Evolutionary conservation across 2,888 invertebrate genomes (phyloP), one percentile per base, ranked within the genome.

Genomic region (Stenotaenia linearis): DNA sequence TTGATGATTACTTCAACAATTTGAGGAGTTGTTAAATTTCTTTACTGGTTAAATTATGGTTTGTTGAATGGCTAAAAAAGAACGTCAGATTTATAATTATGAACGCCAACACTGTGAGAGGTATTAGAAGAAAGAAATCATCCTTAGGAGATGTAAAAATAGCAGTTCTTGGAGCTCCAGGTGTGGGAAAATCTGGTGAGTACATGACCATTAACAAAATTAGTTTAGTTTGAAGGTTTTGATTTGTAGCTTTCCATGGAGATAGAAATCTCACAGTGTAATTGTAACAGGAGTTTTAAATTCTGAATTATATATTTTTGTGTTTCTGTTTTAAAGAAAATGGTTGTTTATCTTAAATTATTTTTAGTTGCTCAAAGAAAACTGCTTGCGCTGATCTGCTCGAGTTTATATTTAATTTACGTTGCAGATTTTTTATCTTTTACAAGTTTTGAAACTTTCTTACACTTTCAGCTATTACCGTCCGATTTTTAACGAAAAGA

Each of bases 151-250:
- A 96, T 88, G 93, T 96, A 83, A 96, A 96, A 89, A 92, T 96
- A 84, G 95, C 93, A 61, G 93, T 96, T 83, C 89, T 96, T 83
- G 96, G 96, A 80, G 94, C 94, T 80, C 93, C 95, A 18, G 92
- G 93, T 82, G 96, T 96, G 82, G 96, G 96, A 81, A 96, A 96
- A 89, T 96, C 94, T 87, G 96, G 96, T 96, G 90, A 88, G 84
- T 82, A 18, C n/a, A 5, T 61, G 32, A 32, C 32, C 32, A 32
- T 32, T 32, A 32, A 32, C 32, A 32, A 9, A 32, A 32, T 32
- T 32, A 32, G 9, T 23, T 28, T 79, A 4, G 32, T 32, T 6
- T 4, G 9, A 32, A 32, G 32, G n/a, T n/a, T n/a, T n/a, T n/a
- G n/a, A n/a, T n/a, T n/a, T 32, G 32, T 32, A 32, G 32, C 9